Conservation (phyloP, 2,797 vertebrate genomes). For the Melanotaenia nigrans region DNA sequence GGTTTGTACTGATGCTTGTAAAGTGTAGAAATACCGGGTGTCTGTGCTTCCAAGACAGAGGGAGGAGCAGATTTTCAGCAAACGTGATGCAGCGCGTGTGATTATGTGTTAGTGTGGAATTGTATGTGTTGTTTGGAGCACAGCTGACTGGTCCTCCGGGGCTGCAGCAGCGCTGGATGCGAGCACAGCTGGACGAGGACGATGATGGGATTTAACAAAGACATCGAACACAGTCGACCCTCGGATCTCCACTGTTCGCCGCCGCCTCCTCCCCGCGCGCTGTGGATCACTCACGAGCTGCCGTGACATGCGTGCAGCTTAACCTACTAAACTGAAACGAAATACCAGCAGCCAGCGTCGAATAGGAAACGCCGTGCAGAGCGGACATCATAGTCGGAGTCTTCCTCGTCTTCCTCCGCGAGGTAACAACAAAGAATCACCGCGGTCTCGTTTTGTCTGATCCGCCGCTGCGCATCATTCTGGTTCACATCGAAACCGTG, state of each 20-base stretch:
- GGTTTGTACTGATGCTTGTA: too few species aligned
- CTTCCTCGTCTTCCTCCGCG: constrained; percentile 20
- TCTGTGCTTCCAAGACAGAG: too few species aligned
- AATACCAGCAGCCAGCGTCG: neutral
- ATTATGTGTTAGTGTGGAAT: constrained; percentile 46
- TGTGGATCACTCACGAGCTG: neutral
- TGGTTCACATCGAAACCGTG: neutral
- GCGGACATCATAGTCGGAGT: constrained; percentile 12
- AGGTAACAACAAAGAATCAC: constrained; percentile 23
- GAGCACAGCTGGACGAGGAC: constrained; percentile 16
- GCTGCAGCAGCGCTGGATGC: constrained; percentile 15
- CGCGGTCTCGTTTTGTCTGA: neutral
- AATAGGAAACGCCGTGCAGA: constrained; percentile 9
- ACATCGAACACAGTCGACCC: constrained; percentile 15
- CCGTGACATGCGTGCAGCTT: neutral
- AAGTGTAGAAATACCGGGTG: too few species aligned
- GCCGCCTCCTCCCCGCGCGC: neutral
- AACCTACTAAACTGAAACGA: neutral
- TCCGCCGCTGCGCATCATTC: neutral
- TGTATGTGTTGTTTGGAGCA: constrained; percentile 2
- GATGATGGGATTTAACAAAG: constrained; percentile 20
- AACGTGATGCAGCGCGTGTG: neutral
- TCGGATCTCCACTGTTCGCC: neutral
- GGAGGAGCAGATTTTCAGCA: neutral
- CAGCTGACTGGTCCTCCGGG: constrained; percentile 23